Evolutionary conservation across 2,797 vertebrate species (phyloP), one percentile per base, ranked within the genome.

Genomic region (Cygnus olor): DNA sequence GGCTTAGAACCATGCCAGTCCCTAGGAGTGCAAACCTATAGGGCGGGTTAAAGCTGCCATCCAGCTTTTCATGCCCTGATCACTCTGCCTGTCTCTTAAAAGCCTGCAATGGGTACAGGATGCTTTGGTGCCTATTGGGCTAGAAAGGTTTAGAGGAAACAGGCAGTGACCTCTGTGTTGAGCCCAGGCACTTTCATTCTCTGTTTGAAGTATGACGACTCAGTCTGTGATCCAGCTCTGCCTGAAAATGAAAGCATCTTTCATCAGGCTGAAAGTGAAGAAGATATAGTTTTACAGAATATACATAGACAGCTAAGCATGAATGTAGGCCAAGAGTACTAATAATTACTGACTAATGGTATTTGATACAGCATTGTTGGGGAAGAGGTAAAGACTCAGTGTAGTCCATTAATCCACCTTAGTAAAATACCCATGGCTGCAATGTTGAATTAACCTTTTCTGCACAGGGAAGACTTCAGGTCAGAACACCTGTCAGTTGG

Each of bases 81-180:
- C 28, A 60, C 30, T 77, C 54, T 77, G 10, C 9, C 61, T 74
- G 36, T 22, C 22, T 73, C 79, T 71, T 14, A 30, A 73, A 83
- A 73, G 27, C 14, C 17, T 5, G 10, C 4, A 9, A 38, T 5
- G 9, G 25, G 9, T 42, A 34, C 6, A 7, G 14, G 28, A 22
- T 78, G 28, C 45, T 57, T 42, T n/a, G 17, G 10, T 57, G 19
- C 21, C 24, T 53, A 3, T 15, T 10, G n/a, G 4, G 3, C 22
- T 58, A 13, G 34, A 70, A 73, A 60, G 14, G 12, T 78, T 70
- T 42, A 20, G 40, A 63, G 32, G 20, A 82, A 28, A 89, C 27
- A 60, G 40, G 14, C 1, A 0, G 21, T 2, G 4, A 42, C 36
- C 0, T 1, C 20, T 10, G 3, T 40, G 34, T 15, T 74, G 60